phyloP scores from a whole-genome alignment of 1,140 invertebrate genomes.

The Drosophila sp. region DNA sequence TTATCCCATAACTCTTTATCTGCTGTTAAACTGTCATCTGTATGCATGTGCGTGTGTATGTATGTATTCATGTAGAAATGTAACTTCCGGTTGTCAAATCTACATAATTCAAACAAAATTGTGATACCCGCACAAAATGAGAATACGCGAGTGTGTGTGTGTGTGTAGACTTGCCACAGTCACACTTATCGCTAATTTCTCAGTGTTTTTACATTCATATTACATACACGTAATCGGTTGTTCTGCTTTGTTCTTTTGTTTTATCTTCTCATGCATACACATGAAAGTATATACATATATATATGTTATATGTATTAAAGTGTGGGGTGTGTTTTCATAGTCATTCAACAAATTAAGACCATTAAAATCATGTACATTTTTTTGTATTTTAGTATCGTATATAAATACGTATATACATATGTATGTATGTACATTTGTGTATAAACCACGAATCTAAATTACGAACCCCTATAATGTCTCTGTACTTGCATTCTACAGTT shows the following conservation, averaged over 20 bases:
- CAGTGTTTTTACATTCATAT: conserved; percentile 14
- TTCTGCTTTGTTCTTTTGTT: conserved; percentile 44
- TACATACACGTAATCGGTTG: conserved; percentile 31
- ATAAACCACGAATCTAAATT: too few species aligned
- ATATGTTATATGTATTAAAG: not conserved
- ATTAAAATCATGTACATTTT: conserved; percentile 12
- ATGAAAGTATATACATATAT: conserved; percentile 5
- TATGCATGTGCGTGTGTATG: not conserved
- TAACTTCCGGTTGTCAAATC: conserved; percentile 43
- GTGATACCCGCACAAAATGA: conserved; percentile 18
- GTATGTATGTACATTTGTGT: not conserved
- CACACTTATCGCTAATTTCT: conserved; percentile 39
- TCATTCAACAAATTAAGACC: conserved; percentile 15
- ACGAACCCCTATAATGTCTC: too few species aligned
- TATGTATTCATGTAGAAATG: conserved; percentile 17
- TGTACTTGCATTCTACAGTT: not conserved
- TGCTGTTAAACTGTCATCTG: conserved; percentile 5
- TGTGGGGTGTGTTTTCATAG: not conserved
- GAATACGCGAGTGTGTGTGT: not conserved
- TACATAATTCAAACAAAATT: conserved; percentile 28
- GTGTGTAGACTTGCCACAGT: conserved; percentile 7
- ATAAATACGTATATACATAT: too few species aligned
- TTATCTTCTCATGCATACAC: conserved; percentile 28
- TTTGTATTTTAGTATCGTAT: too few species aligned
- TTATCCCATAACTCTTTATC: not conserved